These are phyloP conservation scores for Caenorhabditis afra DNA, from an alignment of 2,888 invertebrate genomes.

Conservation along the genomic window DNA sequence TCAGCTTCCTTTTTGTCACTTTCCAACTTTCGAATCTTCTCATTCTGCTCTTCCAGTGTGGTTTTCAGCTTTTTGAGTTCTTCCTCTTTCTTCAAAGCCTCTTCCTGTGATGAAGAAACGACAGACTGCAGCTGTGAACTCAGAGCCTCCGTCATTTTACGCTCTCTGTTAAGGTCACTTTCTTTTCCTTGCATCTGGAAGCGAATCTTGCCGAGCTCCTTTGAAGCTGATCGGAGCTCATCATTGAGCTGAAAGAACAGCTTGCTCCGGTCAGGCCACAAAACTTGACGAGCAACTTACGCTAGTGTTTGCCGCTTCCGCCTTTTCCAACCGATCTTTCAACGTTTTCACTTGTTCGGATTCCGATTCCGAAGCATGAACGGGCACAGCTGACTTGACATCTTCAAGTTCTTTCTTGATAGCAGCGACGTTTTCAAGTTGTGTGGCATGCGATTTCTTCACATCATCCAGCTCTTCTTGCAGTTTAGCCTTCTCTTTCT, in stretches of 20 bases:
- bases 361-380: constrained; percentile 1
- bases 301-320: constrained; percentile 28
- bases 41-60: constrained; percentile 49
- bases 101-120: constrained; percentile 55
- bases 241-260: constrained; percentile 67
- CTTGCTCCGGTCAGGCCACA: no score
- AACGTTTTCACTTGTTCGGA: constrained; percentile 49
- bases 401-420: constrained; percentile 44
- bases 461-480: constrained; percentile 43
- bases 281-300: constrained; percentile 18
- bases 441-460: constrained; percentile 23
- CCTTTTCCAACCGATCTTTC: constrained; percentile 45
- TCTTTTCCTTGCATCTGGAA: constrained; percentile 65
- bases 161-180: constrained; percentile 61
- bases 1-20: constrained; percentile 55
- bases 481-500: constrained; percentile 31
- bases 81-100: constrained; percentile 45
- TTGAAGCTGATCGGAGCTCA: constrained; percentile 64
- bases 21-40: constrained; percentile 35
- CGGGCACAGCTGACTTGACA: constrained; percentile 16
- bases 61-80: constrained; percentile 54
- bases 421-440: constrained; percentile 20
- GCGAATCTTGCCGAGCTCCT: constrained; percentile 65
- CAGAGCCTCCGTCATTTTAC: constrained; percentile 61
- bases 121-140: constrained; percentile 62